phyloP scores from a whole-genome alignment of 2,797 vertebrate genomes.

The Bucorvus abyssinicus region DNA sequence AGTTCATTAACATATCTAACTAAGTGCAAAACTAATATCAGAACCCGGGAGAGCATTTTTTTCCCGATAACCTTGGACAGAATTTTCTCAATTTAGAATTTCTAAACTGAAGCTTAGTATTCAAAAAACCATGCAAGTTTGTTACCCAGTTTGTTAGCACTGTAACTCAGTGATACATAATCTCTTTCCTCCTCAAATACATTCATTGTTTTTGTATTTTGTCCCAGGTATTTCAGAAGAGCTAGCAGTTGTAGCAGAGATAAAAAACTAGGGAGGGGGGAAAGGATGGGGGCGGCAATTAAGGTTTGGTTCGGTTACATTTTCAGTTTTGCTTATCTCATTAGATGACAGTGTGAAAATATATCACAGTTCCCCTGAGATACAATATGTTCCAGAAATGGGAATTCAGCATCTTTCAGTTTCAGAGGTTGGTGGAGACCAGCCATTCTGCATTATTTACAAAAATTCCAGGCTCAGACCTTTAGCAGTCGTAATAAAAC shows the following conservation, averaged over 20 bases:
- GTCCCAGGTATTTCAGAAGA: neutral
- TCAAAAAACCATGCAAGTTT: neutral
- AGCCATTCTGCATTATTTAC: neutral
- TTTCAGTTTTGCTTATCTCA: neutral
- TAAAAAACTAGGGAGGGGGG: neutral
- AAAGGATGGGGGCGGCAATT: neutral
- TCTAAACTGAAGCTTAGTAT: neutral
- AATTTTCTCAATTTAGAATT: neutral
- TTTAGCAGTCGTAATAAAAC: neutral
- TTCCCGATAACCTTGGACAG: neutral
- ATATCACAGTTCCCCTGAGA: neutral
- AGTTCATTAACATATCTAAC: neutral
- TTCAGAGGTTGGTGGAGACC: neutral
- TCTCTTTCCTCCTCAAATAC: neutral
- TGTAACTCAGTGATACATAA: neutral
- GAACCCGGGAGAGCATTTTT: neutral
- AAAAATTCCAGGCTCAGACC: neutral
- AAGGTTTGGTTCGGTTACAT: neutral
- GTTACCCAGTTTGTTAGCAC: neutral
- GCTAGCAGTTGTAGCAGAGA: neutral
- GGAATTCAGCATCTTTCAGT: neutral
- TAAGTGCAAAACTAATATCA: neutral
- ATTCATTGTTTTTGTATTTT: neutral
- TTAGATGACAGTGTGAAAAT: neutral
- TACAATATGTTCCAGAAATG: neutral